A percentile compares a stretch with the other conserved stretches of the same genome.
These are phyloP conservation scores for Barbus barbus DNA, from an alignment of 2,113 vertebrate species.

Conservation along the genomic window DNA sequence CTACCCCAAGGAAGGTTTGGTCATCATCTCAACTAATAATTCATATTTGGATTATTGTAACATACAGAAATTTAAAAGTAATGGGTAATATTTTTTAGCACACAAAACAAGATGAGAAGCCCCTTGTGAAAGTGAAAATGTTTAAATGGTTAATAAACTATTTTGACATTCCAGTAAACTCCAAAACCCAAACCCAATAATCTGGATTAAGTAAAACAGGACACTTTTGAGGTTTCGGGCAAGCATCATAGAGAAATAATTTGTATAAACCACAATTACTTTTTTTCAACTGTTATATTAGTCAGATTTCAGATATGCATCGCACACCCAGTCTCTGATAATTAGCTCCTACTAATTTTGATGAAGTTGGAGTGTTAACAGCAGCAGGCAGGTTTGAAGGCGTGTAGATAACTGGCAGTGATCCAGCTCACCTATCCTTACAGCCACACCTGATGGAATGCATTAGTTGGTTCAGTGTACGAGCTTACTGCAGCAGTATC, in stretches of 20 bases:
- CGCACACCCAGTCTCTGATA: conserved; percentile 22
- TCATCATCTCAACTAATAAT: background rate
- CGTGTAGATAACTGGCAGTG: conserved; percentile 55
- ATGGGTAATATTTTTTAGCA: background rate
- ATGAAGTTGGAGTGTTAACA: conserved; percentile 27
- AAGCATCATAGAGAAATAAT: background rate
- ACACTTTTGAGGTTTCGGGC: background rate
- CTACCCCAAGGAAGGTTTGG: too few species aligned
- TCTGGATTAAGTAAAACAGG: background rate
- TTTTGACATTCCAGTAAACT: background rate
- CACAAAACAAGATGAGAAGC: background rate
- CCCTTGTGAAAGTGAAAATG: background rate
- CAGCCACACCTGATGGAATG: conserved; percentile 61
- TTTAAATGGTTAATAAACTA: background rate
- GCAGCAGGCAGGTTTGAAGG: conserved; percentile 59
- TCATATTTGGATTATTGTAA: background rate
- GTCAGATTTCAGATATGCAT: background rate
- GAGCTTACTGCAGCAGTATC: conserved; percentile 29
- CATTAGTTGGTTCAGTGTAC: conserved; percentile 36
- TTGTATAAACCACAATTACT: background rate
- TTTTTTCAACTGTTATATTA: conserved; percentile 1
- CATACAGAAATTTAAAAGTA: background rate
- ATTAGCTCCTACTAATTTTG: conserved; percentile 36
- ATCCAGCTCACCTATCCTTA: conserved; percentile 61
- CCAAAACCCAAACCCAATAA: background rate